Percentiles rank a stretch among this genome's conserved stretches.
Evolutionary conservation across 2,113 vertebrate species (phyloP).

Genomic region (Festucalex cinctus): DNA sequence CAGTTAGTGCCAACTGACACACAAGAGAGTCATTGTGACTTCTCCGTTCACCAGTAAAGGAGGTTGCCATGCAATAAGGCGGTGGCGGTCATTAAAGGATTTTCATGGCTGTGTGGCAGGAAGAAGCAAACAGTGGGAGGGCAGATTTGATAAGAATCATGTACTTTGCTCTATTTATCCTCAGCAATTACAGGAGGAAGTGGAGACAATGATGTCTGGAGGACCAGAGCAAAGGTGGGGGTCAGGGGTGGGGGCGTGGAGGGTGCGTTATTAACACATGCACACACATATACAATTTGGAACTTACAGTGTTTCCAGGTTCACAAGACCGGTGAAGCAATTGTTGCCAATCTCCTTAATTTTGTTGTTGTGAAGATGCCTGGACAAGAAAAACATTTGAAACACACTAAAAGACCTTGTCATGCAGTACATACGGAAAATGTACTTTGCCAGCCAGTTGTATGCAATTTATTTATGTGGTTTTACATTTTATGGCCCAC

Average conservation of each 20-base stretch:
- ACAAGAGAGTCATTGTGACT: neutral
- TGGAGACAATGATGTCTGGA: slow-evolving; percentile 71
- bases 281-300: slow-evolving; percentile 23
- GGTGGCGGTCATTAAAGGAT: slow-evolving; percentile 19
- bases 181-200: slow-evolving; percentile 74
- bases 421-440: neutral
- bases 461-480: slow-evolving; percentile 12
- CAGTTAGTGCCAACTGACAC: neutral
- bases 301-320: slow-evolving; percentile 96
- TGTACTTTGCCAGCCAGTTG: slow-evolving; percentile 45
- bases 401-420: neutral
- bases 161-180: slow-evolving; percentile 74
- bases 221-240: slow-evolving; percentile 54
- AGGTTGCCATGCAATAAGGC: slow-evolving; percentile 14
- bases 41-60: neutral
- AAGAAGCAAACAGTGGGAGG: slow-evolving; percentile 69
- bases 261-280: slow-evolving; percentile 43
- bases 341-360: slow-evolving; percentile 85
- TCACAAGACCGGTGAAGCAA: slow-evolving; percentile 89
- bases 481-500: slow-evolving; percentile 22
- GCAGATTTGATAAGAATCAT: slow-evolving; percentile 67
- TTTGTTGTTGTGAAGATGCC: slow-evolving; percentile 98
- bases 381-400: slow-evolving; percentile 52
- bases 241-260: slow-evolving; percentile 22
- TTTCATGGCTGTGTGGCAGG: slow-evolving; percentile 45